Base-by-base conservation (phyloP, 2,888 invertebrate species). In the Patella pellucida region DNA sequence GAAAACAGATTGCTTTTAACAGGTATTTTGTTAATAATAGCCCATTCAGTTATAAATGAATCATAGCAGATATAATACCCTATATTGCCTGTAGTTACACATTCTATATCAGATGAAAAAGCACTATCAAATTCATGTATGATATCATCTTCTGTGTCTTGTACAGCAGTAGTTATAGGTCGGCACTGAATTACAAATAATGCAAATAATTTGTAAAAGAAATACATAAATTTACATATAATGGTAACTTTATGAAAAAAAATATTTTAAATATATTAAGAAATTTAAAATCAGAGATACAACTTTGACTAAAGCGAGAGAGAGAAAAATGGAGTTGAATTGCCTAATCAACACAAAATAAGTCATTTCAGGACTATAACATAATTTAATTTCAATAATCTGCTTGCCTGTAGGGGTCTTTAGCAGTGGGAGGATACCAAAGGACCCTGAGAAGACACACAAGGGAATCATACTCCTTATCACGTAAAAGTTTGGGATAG, bases 141-240 rank as follows among this genome's bases (percentile, higher is more conserved):
- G 52, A 96, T 88, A 85, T 96, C 96, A 84, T 94, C 95, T 75
- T 96, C 95, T 0, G 94, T 94, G 94, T 95, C 96, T 62, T 85
- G 84, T 82, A 94, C 94, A 51, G 95, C 87, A 0, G 94, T 94
- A 0, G 96, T 96, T 73, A 96, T 94, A 0, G 95, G 95, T 9
- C 96, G 93, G 1, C 95, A 94, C 93, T 96, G 95, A n/a, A 95
- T 31, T n/a, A 15, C n/a, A 69, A 14, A 31, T 15, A 1, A 15
- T 15, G n/a, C 14, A 27, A 69, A 69, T 52, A 14, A 71, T 52
- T 52, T 27, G 27, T n/a, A 70, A 41, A 70, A 50, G 41, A 11
- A 69, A 23, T 19, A 50, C 5, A 19, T 41, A 72, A 23, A 12
- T 52, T n/a, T 16, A 67, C 14, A 62, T 11, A 73, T 52, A 51